Base-by-base conservation (phyloP, 2,797 vertebrate genomes). In the Echiichthys vipera region DNA sequence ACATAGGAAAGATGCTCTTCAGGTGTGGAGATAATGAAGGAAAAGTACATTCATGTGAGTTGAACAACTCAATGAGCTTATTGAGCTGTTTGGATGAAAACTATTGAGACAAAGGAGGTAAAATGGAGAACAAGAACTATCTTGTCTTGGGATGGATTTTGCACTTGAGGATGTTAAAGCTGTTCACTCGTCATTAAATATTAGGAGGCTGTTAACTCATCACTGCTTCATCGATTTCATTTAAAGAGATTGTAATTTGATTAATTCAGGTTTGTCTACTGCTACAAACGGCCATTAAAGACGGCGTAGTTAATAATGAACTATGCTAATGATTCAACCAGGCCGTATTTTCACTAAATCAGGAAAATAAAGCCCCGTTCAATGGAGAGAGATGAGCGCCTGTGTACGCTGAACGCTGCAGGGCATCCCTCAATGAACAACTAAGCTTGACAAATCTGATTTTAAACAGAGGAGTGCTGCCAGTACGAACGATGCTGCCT, bases 11-110 rank as follows among this genome's bases (percentile, higher is more conserved):
- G 37, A 69, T 42, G 27, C 15, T 53, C 22, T 54, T 65, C 5
- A 36, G 29, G 29, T 13, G 55, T 50, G 65, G 17, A 42, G 42
- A 61, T 5, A 32, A 57, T 47, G 15, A 51, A n/a, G 32, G 18
- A 37, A 36, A 57, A 36, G 43, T 20, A 37, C 73, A 69, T 47
- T 65, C 27, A 30, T 29, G 18, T 20, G 61, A 62, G 36, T 22
- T 49, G 5, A 53, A 59, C 42, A 37, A 65, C 58, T 73, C 39
- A 13, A 29, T 43, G 34, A 62, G 50, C 74, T 84, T 61, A 78
- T 65, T 22, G 13, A 68, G 53, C 49, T 24, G 50, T 71, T 50
- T 78, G 73, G 55, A 81, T 42, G 64, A 74, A 84, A 27, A 74
- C 17, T 6, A 43, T 5, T 36, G 40, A 25, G 12, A 40, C 12